These are phyloP conservation scores for Polylopha cassiicola DNA, from an alignment of 2,888 invertebrate species.

Conservation along the genomic window DNA sequence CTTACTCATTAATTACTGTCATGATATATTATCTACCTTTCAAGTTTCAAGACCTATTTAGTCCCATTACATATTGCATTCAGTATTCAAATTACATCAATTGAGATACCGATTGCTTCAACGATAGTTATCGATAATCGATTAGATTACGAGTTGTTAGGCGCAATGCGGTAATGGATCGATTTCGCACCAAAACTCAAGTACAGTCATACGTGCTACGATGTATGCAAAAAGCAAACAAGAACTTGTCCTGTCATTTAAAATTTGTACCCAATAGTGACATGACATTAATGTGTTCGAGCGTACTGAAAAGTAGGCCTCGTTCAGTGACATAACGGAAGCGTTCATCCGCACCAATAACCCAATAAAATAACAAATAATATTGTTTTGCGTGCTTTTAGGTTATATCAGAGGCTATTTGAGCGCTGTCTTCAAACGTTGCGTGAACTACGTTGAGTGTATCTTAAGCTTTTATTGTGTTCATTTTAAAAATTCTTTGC, in stretches of 20 bases:
- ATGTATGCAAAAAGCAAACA: too few species aligned
- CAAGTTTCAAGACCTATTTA: slow-evolving; percentile 11
- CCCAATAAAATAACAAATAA: slow-evolving; percentile 3
- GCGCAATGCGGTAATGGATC: slow-evolving; percentile 8
- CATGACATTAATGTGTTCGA: too few species aligned
- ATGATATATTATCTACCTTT: too few species aligned
- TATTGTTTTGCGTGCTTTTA: slow-evolving; percentile 1
- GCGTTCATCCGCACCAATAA: slow-evolving; percentile 8
- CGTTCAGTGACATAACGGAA: slow-evolving; percentile 8
- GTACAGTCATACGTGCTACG: too few species aligned
- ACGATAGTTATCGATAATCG: slow-evolving; percentile 12
- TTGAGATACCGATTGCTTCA: slow-evolving; percentile 9
- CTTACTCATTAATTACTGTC: too few species aligned
- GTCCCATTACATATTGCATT: slow-evolving; percentile 6
- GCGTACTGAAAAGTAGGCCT: slow-evolving; percentile 2
- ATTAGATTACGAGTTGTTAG: slow-evolving; percentile 10
- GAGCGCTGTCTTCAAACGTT: background rate
- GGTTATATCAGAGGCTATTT: slow-evolving; percentile 9
- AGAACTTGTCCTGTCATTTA: too few species aligned
- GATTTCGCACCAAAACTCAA: background rate
- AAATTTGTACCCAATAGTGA: too few species aligned
- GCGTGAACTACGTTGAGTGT: background rate
- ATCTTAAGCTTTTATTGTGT: slow-evolving; percentile 3
- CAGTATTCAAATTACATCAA: slow-evolving; percentile 6
- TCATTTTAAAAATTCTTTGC: too few species aligned